Base-by-base conservation (phyloP, 2,113 vertebrate species). In the Alethe diademata region DNA sequence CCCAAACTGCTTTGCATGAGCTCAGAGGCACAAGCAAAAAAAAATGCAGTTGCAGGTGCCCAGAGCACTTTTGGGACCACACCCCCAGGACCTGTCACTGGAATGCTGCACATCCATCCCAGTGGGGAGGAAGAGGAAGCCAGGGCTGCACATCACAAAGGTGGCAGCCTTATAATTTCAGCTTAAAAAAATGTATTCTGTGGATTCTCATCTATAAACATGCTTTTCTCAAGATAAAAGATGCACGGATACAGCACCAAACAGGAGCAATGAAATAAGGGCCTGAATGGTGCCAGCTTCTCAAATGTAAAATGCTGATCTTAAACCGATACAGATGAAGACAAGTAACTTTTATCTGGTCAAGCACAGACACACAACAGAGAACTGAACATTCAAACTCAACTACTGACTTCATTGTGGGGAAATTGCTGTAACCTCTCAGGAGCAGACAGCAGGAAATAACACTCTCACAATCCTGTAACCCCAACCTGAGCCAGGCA, bases 271-370 rank as follows among this genome's bases (percentile, higher is more conserved):
- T 1, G 56, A 48, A 86, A 20, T 19, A 70, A 62, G 35, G 73
- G 35, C 66, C 75, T 83, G 31, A 26, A 58, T 0, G 1, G 69
- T 47, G 69, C 90, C 61, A 71, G 83, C 65, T 90, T 78, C 29
- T 36, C 69, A 58, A 47, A 78, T 92, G 86, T 74, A 73, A 94
- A 88, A 79, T 42, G 66, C 94, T 23, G 50, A 91, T 83, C 53
- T 35, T 62, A 51, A 70, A n/a, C 18, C 7, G 79, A 89, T 83
- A 90, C 75, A 88, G 74, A 94, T 86, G 74, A 92, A 92, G 88
- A 79, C 29, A 14, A 91, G 82, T 54, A 83, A 70, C 78, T 96
- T 82, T 40, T 35, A 86, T 76, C 72, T 69, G 33, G 36, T 11
- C 12, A 31, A 69, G 67, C 51, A 75, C 4, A 62, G 70, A 97